These are phyloP conservation scores for Sitta carolinensis DNA, from an alignment of 2,797 vertebrate genomes.

Conservation along the genomic window DNA sequence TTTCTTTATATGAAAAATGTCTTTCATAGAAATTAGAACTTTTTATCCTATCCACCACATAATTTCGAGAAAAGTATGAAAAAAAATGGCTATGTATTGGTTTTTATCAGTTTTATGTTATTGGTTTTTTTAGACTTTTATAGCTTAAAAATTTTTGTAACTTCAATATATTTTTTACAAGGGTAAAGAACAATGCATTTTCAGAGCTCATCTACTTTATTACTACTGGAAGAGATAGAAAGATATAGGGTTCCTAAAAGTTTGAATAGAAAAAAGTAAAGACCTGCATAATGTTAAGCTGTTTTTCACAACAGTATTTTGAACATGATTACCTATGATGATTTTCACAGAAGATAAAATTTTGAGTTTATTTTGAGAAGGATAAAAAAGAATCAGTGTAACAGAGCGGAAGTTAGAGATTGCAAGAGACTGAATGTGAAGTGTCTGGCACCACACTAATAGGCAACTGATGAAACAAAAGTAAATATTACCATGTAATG, in stretches of 20 bases:
- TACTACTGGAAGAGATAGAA: neutral
- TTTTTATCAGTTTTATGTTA: neutral
- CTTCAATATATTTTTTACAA: neutral
- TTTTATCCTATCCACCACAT: neutral
- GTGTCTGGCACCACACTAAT: neutral
- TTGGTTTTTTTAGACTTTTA: neutral
- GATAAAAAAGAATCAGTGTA: neutral
- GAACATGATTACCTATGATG: neutral
- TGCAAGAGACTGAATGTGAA: neutral
- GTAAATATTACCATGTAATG: neutral
- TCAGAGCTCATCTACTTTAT: neutral
- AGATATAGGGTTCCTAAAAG: neutral
- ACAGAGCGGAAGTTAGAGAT: neutral
- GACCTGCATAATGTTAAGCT: neutral
- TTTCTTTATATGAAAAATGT: neutral
- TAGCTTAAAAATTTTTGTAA: neutral
- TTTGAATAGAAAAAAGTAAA: neutral
- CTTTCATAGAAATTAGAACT: neutral
- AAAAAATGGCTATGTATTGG: rapidly evolving
- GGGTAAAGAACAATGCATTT: neutral
- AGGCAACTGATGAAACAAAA: neutral
- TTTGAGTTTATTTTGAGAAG: neutral
- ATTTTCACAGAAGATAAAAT: neutral
- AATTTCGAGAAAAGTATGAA: rapidly evolving
- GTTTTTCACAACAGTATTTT: neutral